Evolutionary conservation across 2,113 vertebrate genomes (phyloP).

Genomic region (Megaceryle torquata): DNA sequence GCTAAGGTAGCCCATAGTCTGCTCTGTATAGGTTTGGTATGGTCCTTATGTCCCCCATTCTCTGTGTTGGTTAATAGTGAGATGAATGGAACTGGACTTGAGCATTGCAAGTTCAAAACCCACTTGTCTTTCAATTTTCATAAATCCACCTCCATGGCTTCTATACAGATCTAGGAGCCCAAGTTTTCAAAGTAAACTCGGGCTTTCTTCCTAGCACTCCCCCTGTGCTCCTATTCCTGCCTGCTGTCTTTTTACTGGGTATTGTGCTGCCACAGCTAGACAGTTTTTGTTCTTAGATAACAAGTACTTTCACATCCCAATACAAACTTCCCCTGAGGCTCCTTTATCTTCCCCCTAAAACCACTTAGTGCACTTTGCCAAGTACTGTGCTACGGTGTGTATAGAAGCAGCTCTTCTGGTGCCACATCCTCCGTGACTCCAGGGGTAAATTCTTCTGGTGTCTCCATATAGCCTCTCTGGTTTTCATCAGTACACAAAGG

Average conservation of each 20-base stretch:
- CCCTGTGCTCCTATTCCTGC: neutral
- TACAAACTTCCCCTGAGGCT: neutral
- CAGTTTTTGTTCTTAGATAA: neutral
- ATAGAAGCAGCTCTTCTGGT: neutral
- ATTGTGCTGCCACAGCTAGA: neutral
- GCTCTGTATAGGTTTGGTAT: neutral
- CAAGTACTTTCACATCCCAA: neutral
- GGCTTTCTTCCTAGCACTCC: neutral
- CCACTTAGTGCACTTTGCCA: neutral
- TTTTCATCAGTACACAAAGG: neutral
- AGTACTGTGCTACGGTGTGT: neutral
- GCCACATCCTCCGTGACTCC: neutral
- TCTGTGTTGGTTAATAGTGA: neutral
- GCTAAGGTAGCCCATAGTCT: neutral
- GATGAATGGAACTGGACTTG: neutral
- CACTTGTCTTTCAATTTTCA: neutral
- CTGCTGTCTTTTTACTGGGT: neutral
- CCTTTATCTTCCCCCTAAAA: neutral
- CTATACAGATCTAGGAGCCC: neutral
- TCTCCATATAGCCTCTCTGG: neutral
- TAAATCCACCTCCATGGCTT: neutral
- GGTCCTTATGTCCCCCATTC: neutral
- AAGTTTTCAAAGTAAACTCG: rapidly evolving
- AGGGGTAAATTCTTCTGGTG: neutral
- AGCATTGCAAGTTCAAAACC: neutral